These are phyloP conservation scores for Eidolon dupreanum DNA, from an alignment of 2,797 vertebrate genomes.

Conservation along the genomic window DNA sequence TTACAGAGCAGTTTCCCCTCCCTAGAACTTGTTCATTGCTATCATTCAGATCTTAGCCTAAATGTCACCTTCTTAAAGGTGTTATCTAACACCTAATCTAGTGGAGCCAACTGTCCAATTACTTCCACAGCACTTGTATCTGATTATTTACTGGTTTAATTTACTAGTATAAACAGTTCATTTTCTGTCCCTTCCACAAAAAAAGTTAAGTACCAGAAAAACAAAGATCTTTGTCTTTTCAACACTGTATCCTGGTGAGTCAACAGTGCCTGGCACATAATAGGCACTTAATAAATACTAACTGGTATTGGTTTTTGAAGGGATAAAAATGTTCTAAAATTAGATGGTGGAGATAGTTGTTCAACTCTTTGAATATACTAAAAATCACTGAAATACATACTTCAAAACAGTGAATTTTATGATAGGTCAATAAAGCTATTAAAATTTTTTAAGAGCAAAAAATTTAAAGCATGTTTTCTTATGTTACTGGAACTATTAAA, in stretches of 20 bases:
- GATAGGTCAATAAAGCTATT: background rate
- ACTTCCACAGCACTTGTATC: background rate
- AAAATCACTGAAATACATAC: background rate
- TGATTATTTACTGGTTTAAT: background rate
- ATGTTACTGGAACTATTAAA: background rate
- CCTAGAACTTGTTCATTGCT: background rate
- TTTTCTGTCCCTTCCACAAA: constrained; percentile 18
- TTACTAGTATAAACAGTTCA: background rate
- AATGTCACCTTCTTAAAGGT: background rate
- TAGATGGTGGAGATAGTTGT: background rate
- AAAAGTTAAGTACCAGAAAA: background rate
- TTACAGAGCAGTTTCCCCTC: background rate
- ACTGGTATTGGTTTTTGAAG: background rate
- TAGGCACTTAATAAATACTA: background rate
- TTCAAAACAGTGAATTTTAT: background rate
- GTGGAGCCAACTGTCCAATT: background rate
- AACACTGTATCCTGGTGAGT: background rate
- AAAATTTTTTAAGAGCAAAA: background rate
- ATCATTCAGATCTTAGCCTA: background rate
- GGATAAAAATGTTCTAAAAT: constrained; percentile 31
- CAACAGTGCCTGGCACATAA: background rate
- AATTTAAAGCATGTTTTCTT: background rate
- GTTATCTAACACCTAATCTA: background rate
- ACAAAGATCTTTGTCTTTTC: background rate
- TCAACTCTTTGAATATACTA: background rate